Base-by-base conservation (phyloP, 53 echinoderm and acorn worm species). In the Hippasteria phrygiana region DNA sequence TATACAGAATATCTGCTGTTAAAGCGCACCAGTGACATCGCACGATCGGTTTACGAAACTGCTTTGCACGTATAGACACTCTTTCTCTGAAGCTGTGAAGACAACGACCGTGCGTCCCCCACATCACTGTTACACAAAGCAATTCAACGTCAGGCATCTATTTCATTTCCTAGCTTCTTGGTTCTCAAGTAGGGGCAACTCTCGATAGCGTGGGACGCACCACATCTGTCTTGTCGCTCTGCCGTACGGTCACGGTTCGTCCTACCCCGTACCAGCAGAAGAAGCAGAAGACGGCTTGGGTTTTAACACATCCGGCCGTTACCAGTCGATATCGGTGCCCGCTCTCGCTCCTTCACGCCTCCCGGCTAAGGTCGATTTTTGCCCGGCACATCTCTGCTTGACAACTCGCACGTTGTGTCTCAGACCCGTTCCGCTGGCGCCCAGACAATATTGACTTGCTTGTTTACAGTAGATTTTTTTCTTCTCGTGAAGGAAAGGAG, bases 311-410 rank as follows among this genome's bases (percentile, higher is more conserved):
- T 81, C 45, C 65, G 45, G 82, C 82, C 42, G 1, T 17, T 73
- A 4, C 8, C 65, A 82, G 64, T 82, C 82, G 43, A 65, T 81
- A 81, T 45, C 65, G 65, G 82, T 43, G 41, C 33, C 76, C 27
- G 5, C 50, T 32, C n/a, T 43, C 42, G 31, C 62, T 56, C 62
- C 38, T 38, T 39, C 79, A 63, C 82, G 34, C 45, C 66, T 43
- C 14, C 64, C 45, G 31, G 46, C 66, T 65, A 43, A 41, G 82
- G 64, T 82, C 82, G 82, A 82, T 82, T 66, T 65, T 37, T 73
- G 17, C 27, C 40, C 36, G 66, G 9, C 82, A 66, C 64, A 18
- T 65, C 46, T 31, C 33, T 40, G 66, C 63, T 82, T 37, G 42
- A 13, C 42, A 82, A 32, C 5, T 32, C 10, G 24, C 64, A 66